Evolutionary conservation across 2,113 vertebrate species (phyloP).

Genomic region (Hoplias malabaricus): DNA sequence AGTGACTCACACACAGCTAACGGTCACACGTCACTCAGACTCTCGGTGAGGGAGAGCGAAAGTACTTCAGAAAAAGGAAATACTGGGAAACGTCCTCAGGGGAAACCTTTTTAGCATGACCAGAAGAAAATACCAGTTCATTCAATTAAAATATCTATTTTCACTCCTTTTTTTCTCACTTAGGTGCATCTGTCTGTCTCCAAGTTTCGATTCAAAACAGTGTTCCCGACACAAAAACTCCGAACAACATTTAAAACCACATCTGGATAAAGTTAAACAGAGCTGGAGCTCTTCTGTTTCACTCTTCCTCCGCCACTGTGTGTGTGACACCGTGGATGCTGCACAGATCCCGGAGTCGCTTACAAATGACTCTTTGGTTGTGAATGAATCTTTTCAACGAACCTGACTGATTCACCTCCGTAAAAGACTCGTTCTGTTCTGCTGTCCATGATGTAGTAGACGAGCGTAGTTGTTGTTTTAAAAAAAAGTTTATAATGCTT

Average conservation of each 20-base stretch:
- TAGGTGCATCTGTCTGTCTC: neutral
- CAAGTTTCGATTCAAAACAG: neutral
- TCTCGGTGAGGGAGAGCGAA: neutral
- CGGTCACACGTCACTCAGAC: constrained; percentile 11
- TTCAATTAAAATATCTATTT: neutral
- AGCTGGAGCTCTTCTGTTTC: neutral
- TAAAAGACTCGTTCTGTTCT: neutral
- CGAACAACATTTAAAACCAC: neutral
- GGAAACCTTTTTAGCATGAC: neutral
- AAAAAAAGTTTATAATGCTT: too few species aligned
- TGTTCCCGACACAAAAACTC: neutral
- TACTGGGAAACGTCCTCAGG: neutral
- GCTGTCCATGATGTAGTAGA: too few species aligned
- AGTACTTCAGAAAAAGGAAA: neutral
- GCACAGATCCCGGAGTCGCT: neutral
- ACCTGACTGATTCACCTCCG: neutral
- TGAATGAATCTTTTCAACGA: neutral
- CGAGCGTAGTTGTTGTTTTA: too few species aligned
- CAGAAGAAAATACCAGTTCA: neutral
- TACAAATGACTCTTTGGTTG: neutral
- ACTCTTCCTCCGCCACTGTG: neutral
- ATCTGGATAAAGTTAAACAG: neutral
- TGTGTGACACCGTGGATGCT: neutral
- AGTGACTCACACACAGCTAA: neutral
- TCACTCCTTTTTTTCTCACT: neutral